A percentile compares a stretch with the other conserved stretches of the same genome.
Conservation (phyloP, 2,888 invertebrate species). For the Acrobasis consociella region DNA sequence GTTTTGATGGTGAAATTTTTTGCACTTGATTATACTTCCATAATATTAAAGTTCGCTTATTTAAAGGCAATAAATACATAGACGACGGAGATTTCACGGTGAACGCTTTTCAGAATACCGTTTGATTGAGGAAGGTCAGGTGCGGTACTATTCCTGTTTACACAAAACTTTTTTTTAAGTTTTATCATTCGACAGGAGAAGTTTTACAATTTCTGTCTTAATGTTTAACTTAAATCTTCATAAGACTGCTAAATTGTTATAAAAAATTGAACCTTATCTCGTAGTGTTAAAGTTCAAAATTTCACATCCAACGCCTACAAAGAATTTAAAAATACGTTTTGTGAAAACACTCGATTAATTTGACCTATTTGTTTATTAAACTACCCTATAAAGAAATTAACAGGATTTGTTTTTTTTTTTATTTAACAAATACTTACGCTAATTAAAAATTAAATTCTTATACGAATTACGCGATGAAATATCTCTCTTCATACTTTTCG, state of each 20-base stretch:
- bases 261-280: too few species aligned
- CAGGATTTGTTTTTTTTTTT: conserved; percentile 25
- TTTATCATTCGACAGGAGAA: neutral
- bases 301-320: neutral
- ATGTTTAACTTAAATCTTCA: neutral
- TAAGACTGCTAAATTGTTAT: too few species aligned
- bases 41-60: too few species aligned
- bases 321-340: neutral
- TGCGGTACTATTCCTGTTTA: conserved; percentile 14
- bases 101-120: conserved; percentile 12
- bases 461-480: conserved; percentile 13
- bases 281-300: too few species aligned
- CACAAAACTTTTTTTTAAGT: conserved; percentile 1
- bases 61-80: neutral
- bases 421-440: conserved; percentile 25
- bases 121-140: conserved; percentile 5
- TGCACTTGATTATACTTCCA: too few species aligned
- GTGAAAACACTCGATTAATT: conserved; percentile 2
- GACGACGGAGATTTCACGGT: conserved; percentile 7
- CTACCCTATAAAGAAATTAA: conserved; percentile 30
- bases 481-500: neutral
- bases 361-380: conserved; percentile 21
- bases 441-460: conserved; percentile 27
- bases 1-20: too few species aligned
- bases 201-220: neutral